These are phyloP conservation scores for Crossaster papposus DNA, from an alignment of 53 echinoderm and acorn worm species.

Conservation along the genomic window DNA sequence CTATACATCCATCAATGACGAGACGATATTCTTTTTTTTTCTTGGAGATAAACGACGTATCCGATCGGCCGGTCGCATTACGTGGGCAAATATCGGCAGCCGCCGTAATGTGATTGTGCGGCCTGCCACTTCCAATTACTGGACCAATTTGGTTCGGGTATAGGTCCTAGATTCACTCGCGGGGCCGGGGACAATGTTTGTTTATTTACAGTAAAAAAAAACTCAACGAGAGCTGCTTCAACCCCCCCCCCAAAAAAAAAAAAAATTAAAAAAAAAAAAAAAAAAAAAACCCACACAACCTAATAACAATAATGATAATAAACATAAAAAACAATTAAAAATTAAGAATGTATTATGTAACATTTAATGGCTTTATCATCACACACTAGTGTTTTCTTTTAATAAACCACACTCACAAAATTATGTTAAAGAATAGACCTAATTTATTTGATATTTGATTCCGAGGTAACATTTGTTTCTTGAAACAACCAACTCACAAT, in stretches of 20 bases:
- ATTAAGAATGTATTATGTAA: too few relatives aligned
- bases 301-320: too few relatives aligned
- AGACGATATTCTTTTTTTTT: background rate
- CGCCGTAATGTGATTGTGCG: constrained; percentile 44
- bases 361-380: too few relatives aligned
- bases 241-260: too few relatives aligned
- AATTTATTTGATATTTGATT: too few relatives aligned
- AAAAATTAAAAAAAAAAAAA: too few relatives aligned
- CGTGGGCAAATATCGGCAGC: constrained; percentile 27
- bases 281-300: too few relatives aligned
- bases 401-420: too few relatives aligned
- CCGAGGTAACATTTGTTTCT: too few relatives aligned
- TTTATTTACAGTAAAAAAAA: background rate
- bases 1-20: constrained; percentile 3
- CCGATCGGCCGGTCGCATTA: constrained; percentile 11
- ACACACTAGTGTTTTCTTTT: too few relatives aligned
- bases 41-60: constrained; percentile 51
- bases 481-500: background rate
- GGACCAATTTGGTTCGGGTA: constrained; percentile 43
- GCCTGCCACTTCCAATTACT: constrained; percentile 54
- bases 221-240: background rate
- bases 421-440: too few relatives aligned
- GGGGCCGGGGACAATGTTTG: constrained; percentile 26
- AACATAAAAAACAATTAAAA: too few relatives aligned
- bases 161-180: constrained; percentile 15